A percentile compares a stretch with the other conserved stretches of the same genome.
Evolutionary conservation across 1,140 invertebrate genomes (phyloP).

Genomic region (Bicyclus anynana): DNA sequence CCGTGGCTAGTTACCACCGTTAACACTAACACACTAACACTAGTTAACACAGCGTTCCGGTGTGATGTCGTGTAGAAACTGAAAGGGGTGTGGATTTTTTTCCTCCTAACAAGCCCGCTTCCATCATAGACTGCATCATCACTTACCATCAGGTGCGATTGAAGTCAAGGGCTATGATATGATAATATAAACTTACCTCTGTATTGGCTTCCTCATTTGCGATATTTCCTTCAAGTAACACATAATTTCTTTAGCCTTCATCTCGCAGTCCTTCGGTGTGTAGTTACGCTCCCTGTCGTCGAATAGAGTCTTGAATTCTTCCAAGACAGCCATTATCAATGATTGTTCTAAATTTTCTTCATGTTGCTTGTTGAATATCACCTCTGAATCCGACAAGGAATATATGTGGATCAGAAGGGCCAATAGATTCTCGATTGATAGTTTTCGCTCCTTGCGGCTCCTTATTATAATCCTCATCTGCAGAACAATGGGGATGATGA

Average conservation of each 20-base stretch:
- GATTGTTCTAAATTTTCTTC: slow-evolving; percentile 76
- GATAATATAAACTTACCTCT: slow-evolving; percentile 47
- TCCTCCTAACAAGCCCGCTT: too few relatives aligned
- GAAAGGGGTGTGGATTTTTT: too few relatives aligned
- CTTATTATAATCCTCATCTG: slow-evolving; percentile 80
- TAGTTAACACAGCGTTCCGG: too few relatives aligned
- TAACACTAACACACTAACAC: too few relatives aligned
- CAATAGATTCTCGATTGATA: slow-evolving; percentile 80
- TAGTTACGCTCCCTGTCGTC: slow-evolving; percentile 33
- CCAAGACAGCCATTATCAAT: slow-evolving; percentile 78
- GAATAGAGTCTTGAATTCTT: slow-evolving; percentile 74
- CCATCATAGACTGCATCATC: too few relatives aligned
- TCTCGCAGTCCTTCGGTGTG: slow-evolving; percentile 52
- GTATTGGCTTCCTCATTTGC: slow-evolving; percentile 54
- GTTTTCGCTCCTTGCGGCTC: slow-evolving; percentile 74
- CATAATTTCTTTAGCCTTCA: slow-evolving; percentile 53
- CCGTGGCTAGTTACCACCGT: too few relatives aligned
- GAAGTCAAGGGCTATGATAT: too few relatives aligned
- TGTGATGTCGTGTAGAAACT: too few relatives aligned
- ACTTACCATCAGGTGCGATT: too few relatives aligned
- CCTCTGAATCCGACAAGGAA: slow-evolving; percentile 79
- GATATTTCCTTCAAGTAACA: slow-evolving; percentile 54
- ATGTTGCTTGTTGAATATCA: slow-evolving; percentile 76
- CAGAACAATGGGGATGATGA: slow-evolving; percentile 25
- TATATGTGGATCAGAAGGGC: slow-evolving; percentile 80